phyloP scores from a whole-genome alignment of 2,113 vertebrate genomes.

The Calypte anna region DNA sequence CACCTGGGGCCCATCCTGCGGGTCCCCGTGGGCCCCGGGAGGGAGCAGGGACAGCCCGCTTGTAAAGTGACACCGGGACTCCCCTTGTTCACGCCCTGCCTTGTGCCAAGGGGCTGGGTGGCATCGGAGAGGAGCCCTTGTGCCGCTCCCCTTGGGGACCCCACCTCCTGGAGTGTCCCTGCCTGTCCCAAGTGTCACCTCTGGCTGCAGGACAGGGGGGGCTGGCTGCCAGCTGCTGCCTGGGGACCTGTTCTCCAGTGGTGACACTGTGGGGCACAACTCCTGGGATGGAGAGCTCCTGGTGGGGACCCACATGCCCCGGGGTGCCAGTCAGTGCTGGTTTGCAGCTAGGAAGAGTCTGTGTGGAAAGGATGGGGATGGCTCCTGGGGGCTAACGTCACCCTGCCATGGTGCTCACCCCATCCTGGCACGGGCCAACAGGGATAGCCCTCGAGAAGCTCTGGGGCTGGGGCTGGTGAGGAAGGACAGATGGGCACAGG shows the following conservation, averaged over 20 bases:
- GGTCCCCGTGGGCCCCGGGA: neutral
- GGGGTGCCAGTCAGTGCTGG: fast-evolving
- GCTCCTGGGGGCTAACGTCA: fast-evolving
- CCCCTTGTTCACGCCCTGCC: neutral
- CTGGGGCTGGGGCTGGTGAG: neutral
- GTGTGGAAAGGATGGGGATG: fast-evolving
- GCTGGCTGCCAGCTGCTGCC: neutral
- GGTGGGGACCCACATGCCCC: neutral
- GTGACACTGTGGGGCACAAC: neutral
- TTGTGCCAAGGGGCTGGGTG: neutral
- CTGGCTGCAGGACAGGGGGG: neutral
- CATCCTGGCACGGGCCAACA: neutral
- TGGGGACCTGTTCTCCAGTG: neutral
- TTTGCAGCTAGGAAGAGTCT: neutral
- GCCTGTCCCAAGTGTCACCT: fast-evolving
- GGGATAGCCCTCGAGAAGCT: neutral
- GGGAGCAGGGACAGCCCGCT: neutral
- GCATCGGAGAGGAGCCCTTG: neutral
- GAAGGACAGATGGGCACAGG: conserved; percentile 62
- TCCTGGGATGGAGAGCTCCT: fast-evolving
- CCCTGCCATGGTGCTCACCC: fast-evolving
- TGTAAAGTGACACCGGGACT: conserved; percentile 30
- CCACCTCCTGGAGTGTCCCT: neutral
- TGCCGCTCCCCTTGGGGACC: neutral
- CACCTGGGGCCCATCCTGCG: neutral